A percentile compares a stretch with the other conserved stretches of the same genome.
phyloP scores from a whole-genome alignment of 2,113 vertebrate genomes.

The Onychostoma macrolepis region DNA sequence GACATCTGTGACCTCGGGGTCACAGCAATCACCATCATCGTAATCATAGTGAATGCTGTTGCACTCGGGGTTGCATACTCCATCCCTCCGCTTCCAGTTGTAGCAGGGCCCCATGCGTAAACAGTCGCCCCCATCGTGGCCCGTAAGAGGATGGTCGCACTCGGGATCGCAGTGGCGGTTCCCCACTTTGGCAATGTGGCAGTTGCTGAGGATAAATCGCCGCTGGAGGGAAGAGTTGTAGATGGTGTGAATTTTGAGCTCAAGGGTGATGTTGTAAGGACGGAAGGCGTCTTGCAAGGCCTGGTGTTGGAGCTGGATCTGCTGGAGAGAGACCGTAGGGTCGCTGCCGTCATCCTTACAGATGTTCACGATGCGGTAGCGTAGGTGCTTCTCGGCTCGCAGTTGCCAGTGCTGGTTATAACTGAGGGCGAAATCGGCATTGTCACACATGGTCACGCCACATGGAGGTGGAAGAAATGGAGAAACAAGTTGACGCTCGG shows the following conservation, averaged over 20 bases:
- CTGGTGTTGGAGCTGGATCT: constrained; percentile 84
- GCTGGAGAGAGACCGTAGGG: constrained; percentile 81
- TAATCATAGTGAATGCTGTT: constrained; percentile 94
- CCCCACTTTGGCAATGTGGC: constrained; percentile 90
- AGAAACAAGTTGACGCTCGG: constrained; percentile 72
- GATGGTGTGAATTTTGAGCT: constrained; percentile 79
- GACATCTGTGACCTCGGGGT: constrained; percentile 80
- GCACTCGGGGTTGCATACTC: constrained; percentile 88
- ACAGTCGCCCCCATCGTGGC: constrained; percentile 93
- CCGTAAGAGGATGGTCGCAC: constrained; percentile 91
- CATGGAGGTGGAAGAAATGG: constrained; percentile 82
- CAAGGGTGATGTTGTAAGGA: constrained; percentile 90
- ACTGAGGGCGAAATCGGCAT: constrained; percentile 83
- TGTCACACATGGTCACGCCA: constrained; percentile 89
- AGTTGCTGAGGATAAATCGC: constrained; percentile 87
- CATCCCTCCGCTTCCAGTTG: constrained; percentile 89
- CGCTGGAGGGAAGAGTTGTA: constrained; percentile 85
- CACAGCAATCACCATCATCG: constrained; percentile 95
- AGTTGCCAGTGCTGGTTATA: constrained; percentile 89
- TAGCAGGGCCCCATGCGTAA: constrained; percentile 84
- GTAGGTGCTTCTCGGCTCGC: constrained; percentile 79
- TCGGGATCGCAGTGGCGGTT: constrained; percentile 92
- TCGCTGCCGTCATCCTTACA: constrained; percentile 76
- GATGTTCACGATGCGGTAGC: constrained; percentile 89
- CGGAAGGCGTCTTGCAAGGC: constrained; percentile 83